Conservation (phyloP, 92 coral and sea anemone species). For the Anthopleura xanthogrammica region DNA sequence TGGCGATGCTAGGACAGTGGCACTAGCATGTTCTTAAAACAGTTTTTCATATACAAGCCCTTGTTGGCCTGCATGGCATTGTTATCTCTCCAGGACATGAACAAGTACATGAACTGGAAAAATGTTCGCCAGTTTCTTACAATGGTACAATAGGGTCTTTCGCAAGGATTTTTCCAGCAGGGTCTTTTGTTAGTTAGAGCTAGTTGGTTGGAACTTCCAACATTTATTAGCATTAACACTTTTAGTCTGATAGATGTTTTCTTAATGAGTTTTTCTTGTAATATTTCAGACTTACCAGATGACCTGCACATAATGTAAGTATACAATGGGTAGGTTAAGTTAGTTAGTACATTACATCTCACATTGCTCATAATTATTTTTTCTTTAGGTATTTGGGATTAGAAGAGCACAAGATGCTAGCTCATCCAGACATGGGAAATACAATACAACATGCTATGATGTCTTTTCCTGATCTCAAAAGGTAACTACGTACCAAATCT, state of each 20-base stretch:
- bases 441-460: constrained; percentile 3
- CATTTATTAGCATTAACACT: too few relatives aligned
- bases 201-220: too few relatives aligned
- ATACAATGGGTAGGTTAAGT: background rate
- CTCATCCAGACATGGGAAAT: constrained; percentile 1
- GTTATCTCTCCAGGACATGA: too few relatives aligned
- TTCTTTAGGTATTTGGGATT: constrained; percentile 5
- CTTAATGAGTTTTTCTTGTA: background rate
- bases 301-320: constrained; percentile 60
- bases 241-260: too few relatives aligned
- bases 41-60: background rate
- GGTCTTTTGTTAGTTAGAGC: too few relatives aligned
- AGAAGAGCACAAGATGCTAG: background rate
- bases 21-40: too few relatives aligned
- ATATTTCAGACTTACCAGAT: constrained; percentile 58
- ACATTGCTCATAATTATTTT: background rate
- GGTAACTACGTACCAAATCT: constrained; percentile 12
- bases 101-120: too few relatives aligned
- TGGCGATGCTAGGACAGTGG: too few relatives aligned
- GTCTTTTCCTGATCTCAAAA: constrained; percentile 30
- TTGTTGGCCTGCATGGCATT: too few relatives aligned
- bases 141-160: too few relatives aligned
- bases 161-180: too few relatives aligned
- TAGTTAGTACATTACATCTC: background rate
- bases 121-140: too few relatives aligned